Conservation (phyloP, 1,140 invertebrate genomes). For the Hylyphantes graminicola region DNA sequence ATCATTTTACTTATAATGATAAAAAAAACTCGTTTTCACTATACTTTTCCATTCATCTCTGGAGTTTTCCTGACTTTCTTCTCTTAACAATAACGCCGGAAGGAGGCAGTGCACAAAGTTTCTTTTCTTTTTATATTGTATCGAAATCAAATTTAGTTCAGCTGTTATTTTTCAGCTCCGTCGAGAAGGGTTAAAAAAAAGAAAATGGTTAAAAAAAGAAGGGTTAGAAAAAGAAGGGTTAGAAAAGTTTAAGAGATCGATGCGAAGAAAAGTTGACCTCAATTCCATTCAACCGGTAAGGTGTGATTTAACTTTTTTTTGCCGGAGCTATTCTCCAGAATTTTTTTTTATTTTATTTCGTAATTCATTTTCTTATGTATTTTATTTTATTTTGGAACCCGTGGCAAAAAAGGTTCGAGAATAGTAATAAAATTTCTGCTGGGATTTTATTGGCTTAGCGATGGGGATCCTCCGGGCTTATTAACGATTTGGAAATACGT, state of each 20-base stretch:
- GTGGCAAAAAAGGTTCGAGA: slow-evolving; percentile 9
- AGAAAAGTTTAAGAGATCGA: slow-evolving; percentile 39
- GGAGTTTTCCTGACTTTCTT: slow-evolving; percentile 9
- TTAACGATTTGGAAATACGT: slow-evolving; percentile 18
- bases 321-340: slow-evolving; percentile 15
- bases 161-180: slow-evolving; percentile 47
- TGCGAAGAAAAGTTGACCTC: slow-evolving; percentile 40
- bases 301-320: slow-evolving; percentile 45
- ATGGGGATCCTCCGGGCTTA: slow-evolving; percentile 21
- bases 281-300: slow-evolving; percentile 49
- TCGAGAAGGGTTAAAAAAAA: slow-evolving; percentile 13
- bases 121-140: slow-evolving; percentile 50
- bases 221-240: neutral
- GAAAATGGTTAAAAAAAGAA: neutral
- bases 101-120: slow-evolving; percentile 38
- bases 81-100: slow-evolving; percentile 34
- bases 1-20: too few species aligned
- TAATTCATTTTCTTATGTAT: slow-evolving; percentile 19
- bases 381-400: slow-evolving; percentile 37
- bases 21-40: neutral
- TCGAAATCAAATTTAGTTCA: slow-evolving; percentile 52
- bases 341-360: slow-evolving; percentile 35
- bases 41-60: slow-evolving; percentile 5
- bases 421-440: slow-evolving; percentile 22
- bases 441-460: slow-evolving; percentile 36